phyloP scores from a whole-genome alignment of 2,113 vertebrate genomes.

The Balaenoptera acutorostrata region DNA sequence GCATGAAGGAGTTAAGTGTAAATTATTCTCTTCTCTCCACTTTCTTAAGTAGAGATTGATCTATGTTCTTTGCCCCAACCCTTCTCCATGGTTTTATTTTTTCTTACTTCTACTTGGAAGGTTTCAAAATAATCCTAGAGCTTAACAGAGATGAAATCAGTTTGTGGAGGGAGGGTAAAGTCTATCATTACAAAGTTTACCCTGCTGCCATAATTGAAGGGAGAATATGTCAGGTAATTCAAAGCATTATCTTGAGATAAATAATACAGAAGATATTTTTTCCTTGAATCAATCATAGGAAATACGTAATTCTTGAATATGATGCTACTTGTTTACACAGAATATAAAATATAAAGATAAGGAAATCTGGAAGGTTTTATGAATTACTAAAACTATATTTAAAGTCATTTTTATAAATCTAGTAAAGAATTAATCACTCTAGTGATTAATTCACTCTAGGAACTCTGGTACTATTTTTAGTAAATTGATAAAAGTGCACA shows the following conservation, averaged over 20 bases:
- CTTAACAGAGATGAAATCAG: neutral
- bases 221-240: neutral
- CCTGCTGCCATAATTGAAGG: neutral
- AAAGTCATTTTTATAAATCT: neutral
- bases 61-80: neutral
- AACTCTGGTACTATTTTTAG: neutral
- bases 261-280: neutral
- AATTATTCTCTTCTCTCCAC: neutral
- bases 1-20: neutral
- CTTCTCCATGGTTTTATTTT: neutral
- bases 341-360: conserved; percentile 18
- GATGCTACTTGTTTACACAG: neutral
- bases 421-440: neutral
- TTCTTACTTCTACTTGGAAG: neutral
- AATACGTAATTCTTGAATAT: neutral
- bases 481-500: neutral
- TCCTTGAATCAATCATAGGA: neutral
- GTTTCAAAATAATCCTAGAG: neutral
- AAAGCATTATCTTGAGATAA: neutral
- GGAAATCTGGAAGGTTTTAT: neutral
- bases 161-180: neutral
- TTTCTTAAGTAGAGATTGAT: neutral
- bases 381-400: neutral
- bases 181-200: neutral
- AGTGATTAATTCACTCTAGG: neutral